phyloP scores from a whole-genome alignment of 2,888 invertebrate genomes.

The Hypena proboscidalis region DNA sequence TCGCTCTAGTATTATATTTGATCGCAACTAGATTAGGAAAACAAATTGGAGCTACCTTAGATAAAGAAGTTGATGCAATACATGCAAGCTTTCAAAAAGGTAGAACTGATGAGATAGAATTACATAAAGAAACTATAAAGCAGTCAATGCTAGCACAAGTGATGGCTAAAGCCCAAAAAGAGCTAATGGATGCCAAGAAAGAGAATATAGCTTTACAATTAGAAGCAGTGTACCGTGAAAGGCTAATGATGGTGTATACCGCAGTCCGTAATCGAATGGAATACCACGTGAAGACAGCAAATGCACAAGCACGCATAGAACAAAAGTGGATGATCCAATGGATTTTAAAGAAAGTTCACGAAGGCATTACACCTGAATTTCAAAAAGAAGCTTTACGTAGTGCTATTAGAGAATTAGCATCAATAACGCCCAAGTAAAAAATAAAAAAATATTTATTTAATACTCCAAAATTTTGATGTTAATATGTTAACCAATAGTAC shows the following conservation, averaged over 20 bases:
- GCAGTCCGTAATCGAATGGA: conserved; percentile 92
- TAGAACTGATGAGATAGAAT: conserved; percentile 79
- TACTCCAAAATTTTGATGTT: neutral
- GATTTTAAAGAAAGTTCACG: conserved; percentile 92
- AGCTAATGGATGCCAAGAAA: conserved; percentile 92
- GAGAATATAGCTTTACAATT: conserved; percentile 97
- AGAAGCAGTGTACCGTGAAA: conserved; percentile 94
- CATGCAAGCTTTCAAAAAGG: conserved; percentile 80
- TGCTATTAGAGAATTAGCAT: conserved; percentile 93
- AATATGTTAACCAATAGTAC: no score
- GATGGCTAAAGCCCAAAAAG: conserved; percentile 90
- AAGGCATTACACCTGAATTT: conserved; percentile 92
- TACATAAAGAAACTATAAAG: conserved; percentile 81
- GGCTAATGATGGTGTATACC: conserved; percentile 80
- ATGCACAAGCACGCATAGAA: conserved; percentile 90
- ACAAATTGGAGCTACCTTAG: conserved; percentile 83
- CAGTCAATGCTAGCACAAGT: conserved; percentile 88
- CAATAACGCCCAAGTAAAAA: conserved; percentile 80
- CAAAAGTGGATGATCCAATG: conserved; percentile 98
- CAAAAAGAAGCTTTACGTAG: conserved; percentile 93
- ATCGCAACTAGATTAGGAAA: conserved; percentile 89
- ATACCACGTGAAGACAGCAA: conserved; percentile 94
- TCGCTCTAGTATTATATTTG: conserved; percentile 85
- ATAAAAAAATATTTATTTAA: no score
- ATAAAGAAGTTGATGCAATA: conserved; percentile 88